Percentiles rank a stretch among this genome's conserved stretches.
phyloP scores from a whole-genome alignment of 2,113 vertebrate genomes.

The Cercopithecus mona region DNA sequence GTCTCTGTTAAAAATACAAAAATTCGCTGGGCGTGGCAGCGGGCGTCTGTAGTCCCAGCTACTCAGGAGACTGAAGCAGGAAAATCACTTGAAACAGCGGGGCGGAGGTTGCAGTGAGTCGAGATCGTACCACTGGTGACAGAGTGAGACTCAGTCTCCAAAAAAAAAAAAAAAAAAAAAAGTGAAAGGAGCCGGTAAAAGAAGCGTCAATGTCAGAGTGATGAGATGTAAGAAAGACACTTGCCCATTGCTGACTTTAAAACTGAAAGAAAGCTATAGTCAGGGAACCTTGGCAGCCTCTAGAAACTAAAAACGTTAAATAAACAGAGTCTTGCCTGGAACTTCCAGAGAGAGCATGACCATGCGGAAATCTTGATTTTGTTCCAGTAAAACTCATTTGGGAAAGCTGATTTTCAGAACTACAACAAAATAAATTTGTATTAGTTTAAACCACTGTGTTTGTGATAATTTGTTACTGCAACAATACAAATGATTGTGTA shows the following conservation, averaged over 20 bases:
- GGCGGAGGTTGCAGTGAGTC: too few relatives aligned
- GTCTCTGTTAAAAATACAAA: too few relatives aligned
- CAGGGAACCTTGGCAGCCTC: neutral
- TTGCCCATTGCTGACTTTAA: neutral
- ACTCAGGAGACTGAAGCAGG: too few relatives aligned
- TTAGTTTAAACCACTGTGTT: neutral
- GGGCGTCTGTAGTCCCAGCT: too few relatives aligned
- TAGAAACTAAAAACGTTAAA: neutral
- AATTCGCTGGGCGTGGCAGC: too few relatives aligned
- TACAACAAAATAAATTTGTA: neutral
- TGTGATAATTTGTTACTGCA: neutral
- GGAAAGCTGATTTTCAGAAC: neutral
- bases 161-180: neutral
- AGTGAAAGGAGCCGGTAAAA: neutral
- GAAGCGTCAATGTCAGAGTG: neutral
- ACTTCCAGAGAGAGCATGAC: neutral
- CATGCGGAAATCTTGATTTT: neutral
- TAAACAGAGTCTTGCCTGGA: neutral
- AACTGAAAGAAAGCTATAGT: neutral
- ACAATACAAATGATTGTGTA: neutral
- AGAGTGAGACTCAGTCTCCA: too few relatives aligned
- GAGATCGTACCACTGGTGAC: accelerated
- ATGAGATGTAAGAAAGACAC: neutral
- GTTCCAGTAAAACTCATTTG: neutral
- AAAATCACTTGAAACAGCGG: too few relatives aligned